Percentiles rank a stretch among this genome's conserved stretches.
phyloP scores from a whole-genome alignment of 2,797 vertebrate genomes.

The Pseudochromis fuscus region DNA sequence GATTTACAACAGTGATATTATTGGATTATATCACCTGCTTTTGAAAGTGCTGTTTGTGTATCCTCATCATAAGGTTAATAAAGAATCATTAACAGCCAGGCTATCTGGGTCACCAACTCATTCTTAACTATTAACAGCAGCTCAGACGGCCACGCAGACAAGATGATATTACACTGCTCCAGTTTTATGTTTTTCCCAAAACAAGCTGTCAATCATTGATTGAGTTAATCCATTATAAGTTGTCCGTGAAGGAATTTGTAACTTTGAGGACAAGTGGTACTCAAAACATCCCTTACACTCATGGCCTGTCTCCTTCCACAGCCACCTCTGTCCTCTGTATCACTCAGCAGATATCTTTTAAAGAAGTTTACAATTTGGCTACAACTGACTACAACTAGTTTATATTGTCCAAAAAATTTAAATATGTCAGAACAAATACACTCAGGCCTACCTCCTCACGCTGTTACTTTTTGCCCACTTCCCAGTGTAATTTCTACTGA shows the following conservation, averaged over 20 bases:
- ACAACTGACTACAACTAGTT: too few relatives aligned
- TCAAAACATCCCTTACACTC: slow-evolving; percentile 31
- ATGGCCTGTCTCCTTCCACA: background rate
- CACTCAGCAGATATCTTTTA: background rate
- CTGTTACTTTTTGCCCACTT: too few relatives aligned
- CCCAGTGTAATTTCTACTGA: background rate
- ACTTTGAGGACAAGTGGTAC: slow-evolving; percentile 20
- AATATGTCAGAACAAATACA: too few relatives aligned
- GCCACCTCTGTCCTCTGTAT: background rate
- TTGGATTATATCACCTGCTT: slow-evolving; percentile 44
- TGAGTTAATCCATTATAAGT: slow-evolving; percentile 46
- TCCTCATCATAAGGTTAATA: slow-evolving; percentile 49
- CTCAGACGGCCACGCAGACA: slow-evolving; percentile 13
- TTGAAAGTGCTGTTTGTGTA: slow-evolving; percentile 42
- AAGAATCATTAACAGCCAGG: slow-evolving; percentile 74
- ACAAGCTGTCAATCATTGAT: slow-evolving; percentile 65
- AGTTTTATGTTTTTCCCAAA: slow-evolving; percentile 20
- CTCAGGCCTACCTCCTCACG: too few relatives aligned
- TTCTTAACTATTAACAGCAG: slow-evolving; percentile 54
- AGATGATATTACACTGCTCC: background rate
- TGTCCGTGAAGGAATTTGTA: slow-evolving; percentile 40
- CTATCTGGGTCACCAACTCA: slow-evolving; percentile 49
- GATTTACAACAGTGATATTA: slow-evolving; percentile 42
- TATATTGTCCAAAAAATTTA: too few relatives aligned
- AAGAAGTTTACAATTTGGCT: too few relatives aligned